Evolutionary conservation across 2,797 vertebrate genomes (phyloP).

Genomic region (Cheirogaleus major): DNA sequence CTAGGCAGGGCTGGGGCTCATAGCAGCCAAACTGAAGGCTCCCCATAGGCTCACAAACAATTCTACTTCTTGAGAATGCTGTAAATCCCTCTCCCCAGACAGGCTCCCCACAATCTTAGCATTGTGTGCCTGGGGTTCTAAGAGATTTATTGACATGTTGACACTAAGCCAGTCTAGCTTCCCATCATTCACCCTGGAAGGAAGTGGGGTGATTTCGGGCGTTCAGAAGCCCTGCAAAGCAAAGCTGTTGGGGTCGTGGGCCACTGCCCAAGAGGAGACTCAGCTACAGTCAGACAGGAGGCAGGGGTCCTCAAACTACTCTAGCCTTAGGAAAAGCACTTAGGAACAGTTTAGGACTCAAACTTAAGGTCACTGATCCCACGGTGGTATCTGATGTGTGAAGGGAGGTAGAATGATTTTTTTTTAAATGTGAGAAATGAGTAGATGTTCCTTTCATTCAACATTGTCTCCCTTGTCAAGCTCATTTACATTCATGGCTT

Average conservation of each 20-base stretch:
- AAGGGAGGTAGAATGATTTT: background rate
- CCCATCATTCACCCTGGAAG: background rate
- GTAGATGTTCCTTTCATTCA: background rate
- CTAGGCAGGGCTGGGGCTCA: conserved; percentile 36
- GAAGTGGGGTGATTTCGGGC: background rate
- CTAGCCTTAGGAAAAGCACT: background rate
- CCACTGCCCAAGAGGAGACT: background rate
- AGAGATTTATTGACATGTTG: conserved; percentile 19
- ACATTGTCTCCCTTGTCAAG: background rate
- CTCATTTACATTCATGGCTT: background rate
- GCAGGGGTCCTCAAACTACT: too few species aligned
- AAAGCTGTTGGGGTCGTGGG: background rate
- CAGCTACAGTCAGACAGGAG: background rate
- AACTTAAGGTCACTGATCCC: background rate
- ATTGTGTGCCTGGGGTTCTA: background rate
- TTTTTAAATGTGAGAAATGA: conserved; percentile 26
- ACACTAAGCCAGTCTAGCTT: background rate
- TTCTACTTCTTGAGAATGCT: conserved; percentile 36
- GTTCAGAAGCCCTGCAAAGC: background rate
- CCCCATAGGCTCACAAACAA: conserved; percentile 42
- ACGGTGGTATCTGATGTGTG: background rate
- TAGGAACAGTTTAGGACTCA: background rate
- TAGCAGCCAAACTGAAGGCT: conserved; percentile 11
- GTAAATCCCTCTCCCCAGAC: background rate
- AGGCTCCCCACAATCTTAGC: conserved; percentile 20